Conservation (phyloP, 2,888 invertebrate species). For the Sialis fuliginosa region DNA sequence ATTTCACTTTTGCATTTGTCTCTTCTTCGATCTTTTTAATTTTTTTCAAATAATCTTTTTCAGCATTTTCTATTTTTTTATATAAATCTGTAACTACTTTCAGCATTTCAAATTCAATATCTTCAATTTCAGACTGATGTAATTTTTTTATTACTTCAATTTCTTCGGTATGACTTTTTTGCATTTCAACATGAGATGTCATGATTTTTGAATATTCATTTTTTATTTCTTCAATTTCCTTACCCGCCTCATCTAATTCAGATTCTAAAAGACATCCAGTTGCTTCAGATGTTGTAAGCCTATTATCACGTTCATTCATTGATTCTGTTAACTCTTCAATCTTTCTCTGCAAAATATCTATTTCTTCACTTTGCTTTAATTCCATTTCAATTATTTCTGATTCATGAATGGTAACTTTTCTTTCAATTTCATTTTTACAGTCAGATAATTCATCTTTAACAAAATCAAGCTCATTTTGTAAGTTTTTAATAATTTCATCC, state of each 20-base stretch:
- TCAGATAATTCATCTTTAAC: no score
- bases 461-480: no score
- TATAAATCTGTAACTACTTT: slow-evolving; percentile 18
- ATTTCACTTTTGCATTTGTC: slow-evolving; percentile 12
- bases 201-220: not conserved
- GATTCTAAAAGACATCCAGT: not conserved
- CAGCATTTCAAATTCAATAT: slow-evolving; percentile 19
- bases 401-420: no score
- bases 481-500: no score
- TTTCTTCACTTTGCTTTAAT: no score
- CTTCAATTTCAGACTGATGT: slow-evolving; percentile 18
- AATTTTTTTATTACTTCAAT: slow-evolving; percentile 15
- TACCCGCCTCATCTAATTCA: slow-evolving; percentile 10
- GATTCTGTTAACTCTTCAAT: not conserved
- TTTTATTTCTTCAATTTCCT: slow-evolving; percentile 12
- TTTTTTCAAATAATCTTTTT: slow-evolving; percentile 15
- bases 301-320: not conserved
- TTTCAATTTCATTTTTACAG: no score
- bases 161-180: slow-evolving; percentile 11
- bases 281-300: not conserved
- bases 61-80: slow-evolving; percentile 11
- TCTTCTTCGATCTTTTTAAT: slow-evolving; percentile 13
- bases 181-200: no score
- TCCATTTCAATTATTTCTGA: no score
- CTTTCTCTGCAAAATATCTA: no score